phyloP scores from a whole-genome alignment of 2,888 invertebrate genomes.

The Zelleria hepariella region DNA sequence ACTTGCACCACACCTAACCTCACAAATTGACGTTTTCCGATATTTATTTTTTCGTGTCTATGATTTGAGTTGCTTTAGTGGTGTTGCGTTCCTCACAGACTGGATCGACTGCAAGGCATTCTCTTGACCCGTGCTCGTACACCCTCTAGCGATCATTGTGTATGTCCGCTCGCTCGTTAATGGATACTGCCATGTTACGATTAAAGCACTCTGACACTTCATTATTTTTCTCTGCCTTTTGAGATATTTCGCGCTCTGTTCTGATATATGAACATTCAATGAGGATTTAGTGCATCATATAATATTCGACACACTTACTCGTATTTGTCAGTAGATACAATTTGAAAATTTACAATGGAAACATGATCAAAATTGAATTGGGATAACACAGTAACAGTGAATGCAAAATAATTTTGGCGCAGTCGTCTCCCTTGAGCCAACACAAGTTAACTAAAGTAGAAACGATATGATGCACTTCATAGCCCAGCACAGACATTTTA shows the following conservation, averaged over 20 bases:
- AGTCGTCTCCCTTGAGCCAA: neutral
- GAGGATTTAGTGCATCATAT: slow-evolving; percentile 67
- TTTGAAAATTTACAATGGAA: neutral
- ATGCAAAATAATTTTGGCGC: neutral
- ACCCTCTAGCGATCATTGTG: slow-evolving; percentile 69
- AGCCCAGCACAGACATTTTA: slow-evolving; percentile 60
- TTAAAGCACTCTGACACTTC: slow-evolving; percentile 59
- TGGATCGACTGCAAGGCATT: slow-evolving; percentile 69
- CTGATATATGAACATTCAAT: slow-evolving; percentile 30
- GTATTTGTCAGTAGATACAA: neutral
- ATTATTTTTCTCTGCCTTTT: slow-evolving; percentile 62
- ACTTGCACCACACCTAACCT: slow-evolving; percentile 73
- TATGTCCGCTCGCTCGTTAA: slow-evolving; percentile 68
- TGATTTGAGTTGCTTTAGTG: slow-evolving; percentile 72
- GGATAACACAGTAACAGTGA: neutral
- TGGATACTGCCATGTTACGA: slow-evolving; percentile 52
- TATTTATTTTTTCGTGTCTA: slow-evolving; percentile 69
- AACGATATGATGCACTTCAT: slow-evolving; percentile 67
- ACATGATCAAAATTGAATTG: neutral
- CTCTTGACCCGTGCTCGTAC: slow-evolving; percentile 67
- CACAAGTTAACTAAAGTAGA: slow-evolving; percentile 5
- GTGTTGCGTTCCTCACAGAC: slow-evolving; percentile 71
- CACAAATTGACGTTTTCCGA: slow-evolving; percentile 69
- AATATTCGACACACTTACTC: slow-evolving; percentile 20
- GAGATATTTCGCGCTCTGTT: slow-evolving; percentile 54